These are phyloP conservation scores for Bicyclus anynana DNA, from an alignment of 1,140 invertebrate species.

Conservation along the genomic window DNA sequence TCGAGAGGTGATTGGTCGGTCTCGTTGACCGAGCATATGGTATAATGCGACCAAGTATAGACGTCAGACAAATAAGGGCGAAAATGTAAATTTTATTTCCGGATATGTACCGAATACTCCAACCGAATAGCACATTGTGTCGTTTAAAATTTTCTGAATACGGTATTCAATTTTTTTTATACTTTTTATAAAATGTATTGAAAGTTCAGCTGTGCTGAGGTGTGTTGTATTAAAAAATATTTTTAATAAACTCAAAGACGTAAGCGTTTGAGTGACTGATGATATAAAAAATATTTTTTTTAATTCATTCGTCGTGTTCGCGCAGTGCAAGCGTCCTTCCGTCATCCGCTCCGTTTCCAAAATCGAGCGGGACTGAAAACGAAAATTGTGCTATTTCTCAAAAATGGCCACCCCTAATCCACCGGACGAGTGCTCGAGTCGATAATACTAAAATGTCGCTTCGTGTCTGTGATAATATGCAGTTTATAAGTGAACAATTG, in stretches of 20 bases:
- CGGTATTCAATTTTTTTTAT: conserved; percentile 24
- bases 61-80: conserved; percentile 48
- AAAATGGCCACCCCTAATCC: conserved; percentile 67
- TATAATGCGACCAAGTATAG: conserved; percentile 53
- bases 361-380: conserved; percentile 45
- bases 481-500: conserved; percentile 73
- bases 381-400: conserved; percentile 59
- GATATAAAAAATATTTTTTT: conserved; percentile 58
- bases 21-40: conserved; percentile 10
- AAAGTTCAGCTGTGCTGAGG: conserved; percentile 31
- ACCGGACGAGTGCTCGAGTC: conserved; percentile 49
- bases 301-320: conserved; percentile 54
- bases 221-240: conserved; percentile 16
- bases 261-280: conserved; percentile 34
- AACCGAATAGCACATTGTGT: conserved; percentile 30
- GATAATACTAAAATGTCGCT: conserved; percentile 57
- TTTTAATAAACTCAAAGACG: conserved; percentile 15
- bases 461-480: conserved; percentile 70
- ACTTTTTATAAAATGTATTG: conserved; percentile 15
- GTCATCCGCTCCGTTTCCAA: conserved; percentile 42
- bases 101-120: conserved; percentile 32
- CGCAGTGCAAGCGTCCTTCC: conserved; percentile 64
- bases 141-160: conserved; percentile 27
- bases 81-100: conserved; percentile 51
- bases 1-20: conserved; percentile 45